Base-by-base conservation (phyloP, 2,113 vertebrate species). In the Paracanthobrama guichenoti region DNA sequence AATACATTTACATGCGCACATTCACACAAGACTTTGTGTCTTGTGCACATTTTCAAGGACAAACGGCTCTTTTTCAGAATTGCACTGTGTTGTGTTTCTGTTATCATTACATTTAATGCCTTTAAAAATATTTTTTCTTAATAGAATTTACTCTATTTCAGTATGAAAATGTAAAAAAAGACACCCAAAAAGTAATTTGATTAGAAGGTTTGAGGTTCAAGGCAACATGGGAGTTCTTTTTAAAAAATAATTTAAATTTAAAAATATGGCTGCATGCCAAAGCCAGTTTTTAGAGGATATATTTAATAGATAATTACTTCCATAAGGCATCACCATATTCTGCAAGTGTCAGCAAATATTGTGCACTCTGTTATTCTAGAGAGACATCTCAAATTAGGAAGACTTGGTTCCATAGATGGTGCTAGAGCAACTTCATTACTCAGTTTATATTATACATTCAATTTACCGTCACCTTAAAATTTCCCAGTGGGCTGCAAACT, bases 371-470 rank as follows among this genome's bases (percentile, higher is more conserved):
- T 9, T 71, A 82, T 82, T 71, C 80, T 53, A 42, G 31, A 71
- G 80, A 82, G 80, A 72, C 80, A 71, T 71, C 28, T n/a, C 64
- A 82, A 35, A 80, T 50, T 66, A 67, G 60, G 18, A 80, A 66
- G 60, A 64, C 78, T 66, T 39, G 46, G 48, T 31, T 81, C 66
- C 62, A 57, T 71, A 72, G 46, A 71, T 71, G 46, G 48, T 72
- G 64, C 66, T 72, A 26, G 3, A 82, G 22, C 80, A 71, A 57
- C 64, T 71, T 82, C 80, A 82, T 82, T 82, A 82, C 66, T 55
- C 31, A 71, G 64, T 82, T 82, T 82, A 57, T 82, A 71, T 55
- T 82, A 69, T 71, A 82, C 28, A 71, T 71, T 71, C 66, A 82
- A 53, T 82, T 82, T 82, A 82, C 50, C 31, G 6, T 55, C 64